Percentiles rank a stretch among this genome's conserved stretches.
These are phyloP conservation scores for Apostichopus californicus DNA, from an alignment of 35 echinoderm and acorn worm genomes.

Conservation along the genomic window DNA sequence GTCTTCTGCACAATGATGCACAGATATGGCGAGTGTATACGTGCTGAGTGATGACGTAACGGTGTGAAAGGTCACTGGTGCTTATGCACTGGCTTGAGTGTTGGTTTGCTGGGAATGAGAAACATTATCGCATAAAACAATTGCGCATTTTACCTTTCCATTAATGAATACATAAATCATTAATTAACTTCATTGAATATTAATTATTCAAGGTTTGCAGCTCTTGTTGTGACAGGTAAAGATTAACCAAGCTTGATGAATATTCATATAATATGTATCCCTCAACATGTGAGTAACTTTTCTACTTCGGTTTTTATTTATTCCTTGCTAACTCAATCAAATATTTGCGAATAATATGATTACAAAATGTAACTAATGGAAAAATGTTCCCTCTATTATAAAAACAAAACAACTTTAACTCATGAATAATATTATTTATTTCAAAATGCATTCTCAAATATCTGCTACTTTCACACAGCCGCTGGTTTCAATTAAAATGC, in stretches of 20 bases:
- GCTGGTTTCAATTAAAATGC: neutral
- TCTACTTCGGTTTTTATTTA: neutral
- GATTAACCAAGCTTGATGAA: constrained; percentile 4
- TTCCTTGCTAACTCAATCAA: neutral
- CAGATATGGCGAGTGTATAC: no score
- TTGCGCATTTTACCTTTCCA: no score
- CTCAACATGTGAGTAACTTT: neutral
- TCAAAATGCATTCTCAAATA: no score
- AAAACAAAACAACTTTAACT: neutral
- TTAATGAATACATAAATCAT: no score
- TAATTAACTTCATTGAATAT: neutral
- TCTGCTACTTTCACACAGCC: no score
- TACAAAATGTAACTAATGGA: neutral
- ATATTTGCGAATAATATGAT: neutral
- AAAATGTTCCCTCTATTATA: neutral
- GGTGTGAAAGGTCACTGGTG: constrained; percentile 6
- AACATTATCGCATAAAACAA: no score
- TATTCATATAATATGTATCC: neutral
- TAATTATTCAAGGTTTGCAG: neutral
- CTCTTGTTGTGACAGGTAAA: neutral
- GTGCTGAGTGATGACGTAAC: neutral
- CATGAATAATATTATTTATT: neutral
- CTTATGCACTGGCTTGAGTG: neutral
- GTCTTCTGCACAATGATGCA: neutral
- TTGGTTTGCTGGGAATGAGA: no score